These are phyloP conservation scores for Cataglyphis cursor DNA, from an alignment of 2,888 invertebrate genomes.

Conservation along the genomic window DNA sequence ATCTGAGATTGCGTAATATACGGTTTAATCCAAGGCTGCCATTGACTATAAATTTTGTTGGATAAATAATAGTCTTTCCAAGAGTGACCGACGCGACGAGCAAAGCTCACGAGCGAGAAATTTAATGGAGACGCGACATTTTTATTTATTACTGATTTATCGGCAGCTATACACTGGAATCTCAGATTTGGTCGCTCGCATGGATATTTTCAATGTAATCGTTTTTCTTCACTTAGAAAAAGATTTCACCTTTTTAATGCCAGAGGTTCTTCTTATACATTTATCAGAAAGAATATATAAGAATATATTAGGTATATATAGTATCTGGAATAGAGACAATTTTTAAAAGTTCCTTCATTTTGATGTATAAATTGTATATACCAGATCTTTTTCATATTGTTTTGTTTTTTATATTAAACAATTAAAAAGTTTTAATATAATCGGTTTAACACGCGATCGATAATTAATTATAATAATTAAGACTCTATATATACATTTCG, in stretches of 20 bases:
- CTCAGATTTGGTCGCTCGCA: constrained; percentile 73
- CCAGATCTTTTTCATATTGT: background rate
- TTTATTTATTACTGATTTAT: constrained; percentile 80
- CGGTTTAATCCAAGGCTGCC: constrained; percentile 75
- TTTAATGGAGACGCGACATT: constrained; percentile 75
- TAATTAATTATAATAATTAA: constrained; percentile 24
- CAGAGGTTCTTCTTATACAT: background rate
- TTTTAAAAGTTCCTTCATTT: background rate
- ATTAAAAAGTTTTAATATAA: background rate
- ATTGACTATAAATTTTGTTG: constrained; percentile 78
- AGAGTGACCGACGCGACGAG: constrained; percentile 19
- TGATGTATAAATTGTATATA: background rate
- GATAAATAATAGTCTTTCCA: constrained; percentile 65
- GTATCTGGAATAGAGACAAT: background rate
- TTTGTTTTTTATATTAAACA: background rate
- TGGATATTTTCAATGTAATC: constrained; percentile 16
- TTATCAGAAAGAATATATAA: background rate
- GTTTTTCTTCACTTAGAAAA: constrained; percentile 14
- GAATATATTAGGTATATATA: background rate
- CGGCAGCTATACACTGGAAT: constrained; percentile 70
- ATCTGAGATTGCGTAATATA: constrained; percentile 70
- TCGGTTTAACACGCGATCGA: background rate
- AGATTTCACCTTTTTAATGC: background rate
- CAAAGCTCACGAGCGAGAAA: constrained; percentile 58
- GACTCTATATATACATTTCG: constrained; percentile 11